These are phyloP conservation scores for Crotalus viridis DNA, from an alignment of 2,113 vertebrate species.

Conservation along the genomic window DNA sequence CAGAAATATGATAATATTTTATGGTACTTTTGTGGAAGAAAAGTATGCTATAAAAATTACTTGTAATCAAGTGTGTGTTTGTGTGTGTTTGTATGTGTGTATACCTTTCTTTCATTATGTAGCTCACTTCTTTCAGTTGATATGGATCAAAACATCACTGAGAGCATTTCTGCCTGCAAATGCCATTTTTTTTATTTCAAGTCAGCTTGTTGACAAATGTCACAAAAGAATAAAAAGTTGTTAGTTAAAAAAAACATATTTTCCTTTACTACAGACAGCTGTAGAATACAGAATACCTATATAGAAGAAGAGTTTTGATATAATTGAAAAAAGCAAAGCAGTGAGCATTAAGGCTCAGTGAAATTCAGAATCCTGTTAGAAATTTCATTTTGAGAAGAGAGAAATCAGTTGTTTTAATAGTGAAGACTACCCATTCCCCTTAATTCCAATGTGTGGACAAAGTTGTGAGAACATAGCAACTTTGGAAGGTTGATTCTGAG, in stretches of 20 bases:
- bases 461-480: background rate
- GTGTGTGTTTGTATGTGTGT: background rate
- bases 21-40: conserved; percentile 48
- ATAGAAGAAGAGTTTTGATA: conserved; percentile 28
- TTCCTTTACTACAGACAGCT: conserved; percentile 24
- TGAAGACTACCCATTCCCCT: background rate
- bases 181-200: conserved; percentile 34
- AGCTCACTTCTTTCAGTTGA: conserved; percentile 51
- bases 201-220: conserved; percentile 36
- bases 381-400: background rate
- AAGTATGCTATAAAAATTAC: conserved; percentile 53
- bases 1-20: conserved; percentile 35
- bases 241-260: conserved; percentile 44
- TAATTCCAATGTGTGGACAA: background rate
- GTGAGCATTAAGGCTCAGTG: conserved; percentile 19
- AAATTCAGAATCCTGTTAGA: background rate
- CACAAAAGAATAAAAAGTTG: conserved; percentile 41
- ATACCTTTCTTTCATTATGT: background rate
- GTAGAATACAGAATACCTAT: background rate
- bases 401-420: background rate
- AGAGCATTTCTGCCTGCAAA: conserved; percentile 32
- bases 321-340: background rate
- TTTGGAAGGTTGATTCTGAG: background rate
- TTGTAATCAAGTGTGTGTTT: conserved; percentile 46
- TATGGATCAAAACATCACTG: conserved; percentile 34